These are phyloP conservation scores for Illadopsis cleaveri DNA, from an alignment of 2,113 vertebrate genomes.

Conservation along the genomic window DNA sequence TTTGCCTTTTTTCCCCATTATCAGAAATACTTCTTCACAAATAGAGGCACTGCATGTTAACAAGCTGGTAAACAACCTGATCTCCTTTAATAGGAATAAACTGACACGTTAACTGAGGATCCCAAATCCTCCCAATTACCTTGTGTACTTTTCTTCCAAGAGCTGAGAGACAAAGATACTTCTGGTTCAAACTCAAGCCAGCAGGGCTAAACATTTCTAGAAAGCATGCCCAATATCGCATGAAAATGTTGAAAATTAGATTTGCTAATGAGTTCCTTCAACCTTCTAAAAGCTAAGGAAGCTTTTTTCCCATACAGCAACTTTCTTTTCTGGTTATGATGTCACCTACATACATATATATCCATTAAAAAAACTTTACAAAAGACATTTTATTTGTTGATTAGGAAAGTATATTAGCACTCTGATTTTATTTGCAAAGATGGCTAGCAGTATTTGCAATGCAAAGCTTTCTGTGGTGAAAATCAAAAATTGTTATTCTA, in stretches of 20 bases:
- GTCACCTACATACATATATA: neutral
- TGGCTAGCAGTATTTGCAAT: neutral
- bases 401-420: neutral
- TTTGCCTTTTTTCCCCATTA: rapidly evolving
- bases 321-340: neutral
- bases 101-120: neutral
- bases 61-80: rapidly evolving
- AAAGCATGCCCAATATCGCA: neutral
- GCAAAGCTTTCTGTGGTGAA: neutral
- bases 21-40: neutral
- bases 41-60: neutral
- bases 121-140: neutral
- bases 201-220: neutral
- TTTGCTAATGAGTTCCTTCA: neutral
- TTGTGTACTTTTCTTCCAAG: neutral
- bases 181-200: neutral
- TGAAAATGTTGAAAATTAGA: neutral
- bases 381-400: neutral
- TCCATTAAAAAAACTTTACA: neutral
- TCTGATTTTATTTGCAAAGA: neutral
- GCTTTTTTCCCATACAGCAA: neutral
- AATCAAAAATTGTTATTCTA: neutral
- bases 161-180: neutral
- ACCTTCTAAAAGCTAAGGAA: neutral
- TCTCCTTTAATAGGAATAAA: neutral